Conservation (phyloP, 1,140 invertebrate genomes). For the Bradysia coprophila region DNA sequence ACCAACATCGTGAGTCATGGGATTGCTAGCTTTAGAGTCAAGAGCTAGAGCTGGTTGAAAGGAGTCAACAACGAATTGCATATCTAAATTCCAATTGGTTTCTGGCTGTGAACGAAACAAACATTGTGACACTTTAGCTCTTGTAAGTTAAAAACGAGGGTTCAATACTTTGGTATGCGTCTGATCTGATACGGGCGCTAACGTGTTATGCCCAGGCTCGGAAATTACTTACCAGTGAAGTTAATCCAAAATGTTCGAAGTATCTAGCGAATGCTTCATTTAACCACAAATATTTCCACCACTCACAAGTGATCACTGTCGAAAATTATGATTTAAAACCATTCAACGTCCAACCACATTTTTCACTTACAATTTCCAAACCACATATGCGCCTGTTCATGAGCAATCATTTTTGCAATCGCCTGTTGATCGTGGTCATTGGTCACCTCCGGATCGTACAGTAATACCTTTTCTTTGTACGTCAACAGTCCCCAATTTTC, state of each 20-base stretch:
- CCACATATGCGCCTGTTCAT: slow-evolving; percentile 47
- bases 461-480: slow-evolving; percentile 21
- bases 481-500: slow-evolving; percentile 51
- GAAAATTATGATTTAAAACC: no score
- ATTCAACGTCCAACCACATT: no score
- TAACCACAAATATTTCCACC: slow-evolving; percentile 48
- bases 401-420: slow-evolving; percentile 30
- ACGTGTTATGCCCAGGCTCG: neutral
- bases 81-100: slow-evolving; percentile 26
- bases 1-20: slow-evolving; percentile 28
- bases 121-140: neutral
- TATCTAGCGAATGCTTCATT: slow-evolving; percentile 51
- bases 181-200: no score
- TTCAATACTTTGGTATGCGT: no score
- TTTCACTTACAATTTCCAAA: slow-evolving; percentile 48
- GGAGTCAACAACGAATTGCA: slow-evolving; percentile 39
- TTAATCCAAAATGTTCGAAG: slow-evolving; percentile 39
- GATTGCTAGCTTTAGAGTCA: slow-evolving; percentile 38
- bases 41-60: slow-evolving; percentile 39
- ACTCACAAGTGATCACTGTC: slow-evolving; percentile 41
- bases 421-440: slow-evolving; percentile 25
- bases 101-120: slow-evolving; percentile 9
- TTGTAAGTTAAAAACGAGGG: slow-evolving; percentile 1
- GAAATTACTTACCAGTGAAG: slow-evolving; percentile 26
- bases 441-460: slow-evolving; percentile 19